phyloP scores from a whole-genome alignment of 2,888 invertebrate genomes.

The Aspidiotus destructor region DNA sequence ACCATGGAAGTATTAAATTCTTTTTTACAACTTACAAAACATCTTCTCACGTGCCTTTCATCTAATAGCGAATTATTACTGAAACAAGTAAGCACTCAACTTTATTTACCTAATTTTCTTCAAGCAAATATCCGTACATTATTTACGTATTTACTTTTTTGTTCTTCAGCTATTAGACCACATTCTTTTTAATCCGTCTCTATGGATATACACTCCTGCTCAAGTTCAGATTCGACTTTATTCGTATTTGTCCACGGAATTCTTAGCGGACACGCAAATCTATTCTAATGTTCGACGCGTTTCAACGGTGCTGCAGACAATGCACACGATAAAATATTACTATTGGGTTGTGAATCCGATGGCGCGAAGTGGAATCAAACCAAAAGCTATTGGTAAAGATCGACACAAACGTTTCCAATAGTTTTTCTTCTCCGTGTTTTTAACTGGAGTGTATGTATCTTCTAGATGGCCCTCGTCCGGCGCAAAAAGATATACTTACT shows the following conservation, averaged over 20 bases:
- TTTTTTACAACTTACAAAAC: conserved; percentile 82
- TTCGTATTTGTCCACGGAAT: conserved; percentile 97
- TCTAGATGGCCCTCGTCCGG: conserved; percentile 86
- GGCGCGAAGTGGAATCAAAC: conserved; percentile 86
- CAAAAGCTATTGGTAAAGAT: conserved; percentile 81
- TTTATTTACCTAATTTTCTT: neutral
- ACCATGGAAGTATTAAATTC: conserved; percentile 88
- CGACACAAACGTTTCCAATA: neutral
- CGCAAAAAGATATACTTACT: conserved; percentile 85
- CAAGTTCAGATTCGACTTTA: conserved; percentile 91
- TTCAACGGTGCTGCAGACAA: conserved; percentile 93
- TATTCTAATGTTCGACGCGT: conserved; percentile 94
- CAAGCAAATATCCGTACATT: neutral
- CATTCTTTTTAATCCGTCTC: conserved; percentile 95
- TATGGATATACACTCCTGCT: conserved; percentile 98
- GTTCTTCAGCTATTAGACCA: conserved; percentile 87
- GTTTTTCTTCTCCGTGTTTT: neutral
- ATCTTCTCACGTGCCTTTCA: conserved; percentile 84
- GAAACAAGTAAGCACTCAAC: conserved; percentile 62
- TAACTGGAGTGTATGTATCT: conserved; percentile 34
- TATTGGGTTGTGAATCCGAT: conserved; percentile 98
- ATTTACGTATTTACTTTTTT: neutral
- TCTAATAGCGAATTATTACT: conserved; percentile 82
- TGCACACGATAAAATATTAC: conserved; percentile 97
- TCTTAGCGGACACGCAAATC: conserved; percentile 92